These are phyloP conservation scores for Griposia aprilina DNA, from an alignment of 2,888 invertebrate species.

Conservation along the genomic window DNA sequence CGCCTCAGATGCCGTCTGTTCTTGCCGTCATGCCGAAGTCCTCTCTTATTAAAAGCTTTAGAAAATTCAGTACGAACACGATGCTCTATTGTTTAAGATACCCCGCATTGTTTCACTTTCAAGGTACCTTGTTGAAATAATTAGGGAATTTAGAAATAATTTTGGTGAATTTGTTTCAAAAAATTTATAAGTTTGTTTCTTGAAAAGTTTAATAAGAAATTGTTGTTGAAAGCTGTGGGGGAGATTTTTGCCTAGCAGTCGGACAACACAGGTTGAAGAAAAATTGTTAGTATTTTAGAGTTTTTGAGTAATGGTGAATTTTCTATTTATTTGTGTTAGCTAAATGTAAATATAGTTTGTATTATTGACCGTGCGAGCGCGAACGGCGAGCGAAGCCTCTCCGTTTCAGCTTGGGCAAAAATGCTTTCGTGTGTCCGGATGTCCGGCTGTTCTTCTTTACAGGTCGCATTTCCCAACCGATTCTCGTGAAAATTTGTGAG, in stretches of 20 bases:
- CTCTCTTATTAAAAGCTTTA: slow-evolving; percentile 40
- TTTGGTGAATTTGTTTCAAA: slow-evolving; percentile 17
- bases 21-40: slow-evolving; percentile 7
- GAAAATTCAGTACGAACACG: slow-evolving; percentile 18
- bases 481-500: too few relatives aligned
- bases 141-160: slow-evolving; percentile 21
- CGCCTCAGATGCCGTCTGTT: slow-evolving; percentile 16
- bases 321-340: background rate
- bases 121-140: slow-evolving; percentile 11
- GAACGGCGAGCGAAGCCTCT: too few relatives aligned
- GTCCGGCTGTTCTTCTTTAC: too few relatives aligned
- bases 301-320: background rate
- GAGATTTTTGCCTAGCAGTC: too few relatives aligned
- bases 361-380: too few relatives aligned
- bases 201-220: background rate
- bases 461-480: too few relatives aligned
- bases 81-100: slow-evolving; percentile 26
- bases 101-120: slow-evolving; percentile 28
- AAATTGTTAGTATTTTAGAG: background rate
- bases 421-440: too few relatives aligned
- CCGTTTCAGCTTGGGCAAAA: too few relatives aligned
- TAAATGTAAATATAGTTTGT: too few relatives aligned
- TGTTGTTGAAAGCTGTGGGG: background rate
- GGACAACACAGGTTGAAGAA: too few relatives aligned
- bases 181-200: too few relatives aligned